phyloP scores from a whole-genome alignment of 2,888 invertebrate genomes.

The Ophraella communa region DNA sequence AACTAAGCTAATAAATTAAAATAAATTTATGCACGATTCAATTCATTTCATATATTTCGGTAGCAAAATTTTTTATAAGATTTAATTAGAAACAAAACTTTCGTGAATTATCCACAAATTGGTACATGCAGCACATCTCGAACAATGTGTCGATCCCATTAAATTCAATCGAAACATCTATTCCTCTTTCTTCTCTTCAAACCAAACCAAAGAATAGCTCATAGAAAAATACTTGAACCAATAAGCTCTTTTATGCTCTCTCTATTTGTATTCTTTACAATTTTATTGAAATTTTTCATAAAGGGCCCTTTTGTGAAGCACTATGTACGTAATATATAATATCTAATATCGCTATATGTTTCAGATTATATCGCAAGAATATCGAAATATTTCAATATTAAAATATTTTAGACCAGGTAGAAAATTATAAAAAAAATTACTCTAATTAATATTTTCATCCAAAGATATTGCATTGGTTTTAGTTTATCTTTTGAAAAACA shows the following conservation, averaged over 20 bases:
- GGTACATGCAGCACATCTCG: neutral
- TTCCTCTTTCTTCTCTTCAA: neutral
- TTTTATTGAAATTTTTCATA: slow-evolving; percentile 1
- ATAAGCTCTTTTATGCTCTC: slow-evolving; percentile 3
- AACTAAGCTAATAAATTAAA: too few species aligned
- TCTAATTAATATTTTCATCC: too few species aligned
- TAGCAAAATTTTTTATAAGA: neutral
- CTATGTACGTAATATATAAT: neutral
- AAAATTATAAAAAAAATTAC: too few species aligned
- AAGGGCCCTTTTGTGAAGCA: neutral
- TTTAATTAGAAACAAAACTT: too few species aligned
- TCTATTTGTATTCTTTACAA: neutral
- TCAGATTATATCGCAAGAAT: neutral
- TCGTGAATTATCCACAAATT: neutral
- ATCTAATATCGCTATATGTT: neutral
- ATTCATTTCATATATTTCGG: too few species aligned
- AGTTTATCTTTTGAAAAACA: too few species aligned
- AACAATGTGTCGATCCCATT: slow-evolving; percentile 1
- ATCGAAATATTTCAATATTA: neutral
- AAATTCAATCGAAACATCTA: slow-evolving; percentile 1
- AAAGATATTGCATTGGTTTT: too few species aligned
- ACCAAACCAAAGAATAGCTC: neutral
- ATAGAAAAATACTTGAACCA: slow-evolving; percentile 4
- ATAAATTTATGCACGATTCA: too few species aligned
- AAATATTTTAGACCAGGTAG: neutral